phyloP scores from a whole-genome alignment of 1,140 invertebrate genomes.

The Tribolium madens region DNA sequence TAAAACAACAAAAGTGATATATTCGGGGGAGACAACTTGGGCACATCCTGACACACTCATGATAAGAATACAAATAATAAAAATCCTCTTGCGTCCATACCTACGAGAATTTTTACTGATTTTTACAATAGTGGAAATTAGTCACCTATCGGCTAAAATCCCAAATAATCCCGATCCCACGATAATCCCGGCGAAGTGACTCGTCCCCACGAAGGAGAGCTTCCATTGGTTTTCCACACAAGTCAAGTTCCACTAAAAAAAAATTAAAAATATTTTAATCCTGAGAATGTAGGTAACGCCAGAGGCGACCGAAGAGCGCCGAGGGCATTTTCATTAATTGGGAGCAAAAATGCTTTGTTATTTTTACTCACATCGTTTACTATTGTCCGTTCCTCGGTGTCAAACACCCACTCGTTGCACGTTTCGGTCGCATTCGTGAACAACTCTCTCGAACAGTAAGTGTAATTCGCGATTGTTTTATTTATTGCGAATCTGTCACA shows the following conservation, averaged over 20 bases:
- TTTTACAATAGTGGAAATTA: not conserved
- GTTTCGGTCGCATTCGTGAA: conserved; percentile 60
- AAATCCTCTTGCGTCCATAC: conserved; percentile 72
- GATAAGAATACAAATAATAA: conserved; percentile 70
- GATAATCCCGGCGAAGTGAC: conserved; percentile 73
- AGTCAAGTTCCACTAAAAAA: conserved; percentile 70
- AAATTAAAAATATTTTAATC: conserved; percentile 36
- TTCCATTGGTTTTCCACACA: conserved; percentile 74
- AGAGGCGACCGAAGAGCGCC: no score
- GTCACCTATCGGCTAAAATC: conserved; percentile 71
- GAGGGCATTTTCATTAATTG: no score
- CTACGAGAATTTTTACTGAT: conserved; percentile 62
- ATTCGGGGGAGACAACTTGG: conserved; percentile 70
- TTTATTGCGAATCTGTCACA: conserved; percentile 59
- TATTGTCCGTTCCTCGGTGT: conserved; percentile 68
- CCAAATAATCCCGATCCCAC: conserved; percentile 71
- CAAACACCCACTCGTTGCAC: conserved; percentile 69
- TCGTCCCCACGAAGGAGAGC: conserved; percentile 72
- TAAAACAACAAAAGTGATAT: conserved; percentile 69
- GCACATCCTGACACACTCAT: conserved; percentile 70
- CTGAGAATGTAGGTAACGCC: no score
- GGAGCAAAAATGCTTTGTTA: no score
- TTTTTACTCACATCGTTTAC: conserved; percentile 68
- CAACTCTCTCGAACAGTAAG: conserved; percentile 58
- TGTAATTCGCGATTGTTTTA: conserved; percentile 43